These are phyloP conservation scores for Drosophila prolongata DNA, from an alignment of 2,888 invertebrate species.

Conservation along the genomic window DNA sequence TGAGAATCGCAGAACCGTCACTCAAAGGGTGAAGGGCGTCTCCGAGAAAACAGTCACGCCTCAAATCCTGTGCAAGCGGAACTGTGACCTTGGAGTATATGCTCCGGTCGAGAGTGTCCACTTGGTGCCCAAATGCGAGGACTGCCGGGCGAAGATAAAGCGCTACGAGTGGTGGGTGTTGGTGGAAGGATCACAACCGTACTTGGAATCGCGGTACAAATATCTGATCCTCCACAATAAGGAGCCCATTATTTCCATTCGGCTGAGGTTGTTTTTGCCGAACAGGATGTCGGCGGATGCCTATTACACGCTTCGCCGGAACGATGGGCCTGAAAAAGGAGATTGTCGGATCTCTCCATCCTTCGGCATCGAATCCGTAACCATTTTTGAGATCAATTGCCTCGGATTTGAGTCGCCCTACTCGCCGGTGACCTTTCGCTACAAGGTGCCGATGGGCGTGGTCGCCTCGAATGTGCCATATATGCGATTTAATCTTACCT, in stretches of 20 bases:
- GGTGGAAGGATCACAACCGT: accelerated
- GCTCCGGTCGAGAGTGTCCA: constrained; percentile 17
- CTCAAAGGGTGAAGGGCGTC: constrained; percentile 11
- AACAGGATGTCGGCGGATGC: not conserved
- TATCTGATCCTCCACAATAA: not conserved
- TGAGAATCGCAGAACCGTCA: not conserved
- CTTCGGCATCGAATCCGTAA: constrained; percentile 10
- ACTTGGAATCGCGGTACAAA: not conserved
- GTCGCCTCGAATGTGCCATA: constrained; percentile 6
- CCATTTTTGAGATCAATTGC: constrained; percentile 26
- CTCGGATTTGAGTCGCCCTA: not conserved
- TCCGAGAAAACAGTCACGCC: not conserved
- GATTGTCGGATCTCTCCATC: constrained; percentile 4
- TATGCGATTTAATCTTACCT: not conserved
- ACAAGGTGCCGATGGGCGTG: not conserved
- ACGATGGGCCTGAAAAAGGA: constrained; percentile 29
- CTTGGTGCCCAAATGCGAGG: constrained; percentile 9
- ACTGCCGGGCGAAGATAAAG: constrained; percentile 7
- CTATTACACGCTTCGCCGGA: not conserved
- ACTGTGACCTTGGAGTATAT: constrained; percentile 18
- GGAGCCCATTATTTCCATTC: not conserved
- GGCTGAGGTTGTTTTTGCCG: constrained; percentile 6
- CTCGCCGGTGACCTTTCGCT: constrained; percentile 23
- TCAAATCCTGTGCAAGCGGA: constrained; percentile 23
- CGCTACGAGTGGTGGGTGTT: constrained; percentile 25